phyloP scores from a whole-genome alignment of 2,888 invertebrate species.

The Aleiodes alternator region DNA sequence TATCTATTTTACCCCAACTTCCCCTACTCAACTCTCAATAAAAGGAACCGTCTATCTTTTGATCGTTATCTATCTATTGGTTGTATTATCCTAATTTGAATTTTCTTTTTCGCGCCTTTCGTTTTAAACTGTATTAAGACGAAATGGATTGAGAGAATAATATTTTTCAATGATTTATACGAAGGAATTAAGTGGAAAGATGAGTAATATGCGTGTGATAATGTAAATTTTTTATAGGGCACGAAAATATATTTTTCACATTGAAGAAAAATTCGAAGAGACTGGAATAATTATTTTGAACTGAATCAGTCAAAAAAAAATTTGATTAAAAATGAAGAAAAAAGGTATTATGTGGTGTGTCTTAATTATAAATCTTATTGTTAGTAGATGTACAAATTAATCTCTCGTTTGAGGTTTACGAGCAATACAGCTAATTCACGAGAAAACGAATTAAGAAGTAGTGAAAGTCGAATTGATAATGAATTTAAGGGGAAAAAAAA shows the following conservation, averaged over 20 bases:
- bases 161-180: conserved; percentile 61
- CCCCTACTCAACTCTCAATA: too few relatives aligned
- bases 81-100: too few relatives aligned
- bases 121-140: conserved; percentile 27
- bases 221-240: conserved; percentile 61
- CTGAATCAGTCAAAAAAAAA: conserved; percentile 46
- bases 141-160: conserved; percentile 48
- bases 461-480: conserved; percentile 24
- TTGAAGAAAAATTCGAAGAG: conserved; percentile 55
- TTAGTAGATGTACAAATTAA: conserved; percentile 26
- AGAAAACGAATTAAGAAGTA: not conserved
- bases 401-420: conserved; percentile 21
- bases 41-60: too few relatives aligned
- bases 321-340: conserved; percentile 2
- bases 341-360: conserved; percentile 44
- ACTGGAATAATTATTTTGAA: conserved; percentile 61
- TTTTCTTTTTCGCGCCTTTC: too few relatives aligned
- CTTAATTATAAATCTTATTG: conserved; percentile 51
- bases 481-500: conserved; percentile 16
- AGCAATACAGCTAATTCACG: conserved; percentile 23
- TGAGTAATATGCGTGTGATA: conserved; percentile 66
- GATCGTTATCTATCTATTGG: too few relatives aligned
- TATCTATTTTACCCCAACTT: too few relatives aligned
- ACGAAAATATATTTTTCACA: conserved; percentile 69
- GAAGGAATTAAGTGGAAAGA: conserved; percentile 33